A percentile compares a stretch with the other conserved stretches of the same genome.
phyloP scores from a whole-genome alignment of 1,140 invertebrate species.

The Teleopsis dalmanni region DNA sequence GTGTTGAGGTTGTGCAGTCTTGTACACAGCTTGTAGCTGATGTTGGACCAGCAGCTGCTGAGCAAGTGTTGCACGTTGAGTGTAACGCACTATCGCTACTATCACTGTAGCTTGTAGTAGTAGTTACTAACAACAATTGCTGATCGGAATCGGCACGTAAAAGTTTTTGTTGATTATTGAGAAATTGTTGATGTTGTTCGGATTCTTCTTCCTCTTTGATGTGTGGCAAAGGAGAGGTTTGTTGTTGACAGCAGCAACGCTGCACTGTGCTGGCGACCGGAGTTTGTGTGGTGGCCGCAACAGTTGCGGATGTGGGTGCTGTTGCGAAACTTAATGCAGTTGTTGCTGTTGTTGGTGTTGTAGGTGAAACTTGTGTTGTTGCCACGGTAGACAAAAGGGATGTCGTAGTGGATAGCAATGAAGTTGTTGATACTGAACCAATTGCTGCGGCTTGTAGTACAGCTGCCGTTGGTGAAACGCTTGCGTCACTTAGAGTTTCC shows the following conservation, averaged over 20 bases:
- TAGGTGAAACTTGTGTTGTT: slow-evolving; percentile 13
- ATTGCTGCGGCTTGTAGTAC: slow-evolving; percentile 7
- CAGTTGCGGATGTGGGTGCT: slow-evolving; percentile 4
- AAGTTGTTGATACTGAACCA: background rate
- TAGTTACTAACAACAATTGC: slow-evolving; percentile 10
- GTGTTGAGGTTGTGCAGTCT: slow-evolving; percentile 32
- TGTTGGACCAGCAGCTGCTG: slow-evolving; percentile 11
- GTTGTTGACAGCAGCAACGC: slow-evolving; percentile 39
- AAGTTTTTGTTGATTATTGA: slow-evolving; percentile 39
- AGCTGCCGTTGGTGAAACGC: slow-evolving; percentile 33
- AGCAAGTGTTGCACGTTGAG: slow-evolving; percentile 25
- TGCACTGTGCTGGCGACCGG: slow-evolving; percentile 47
- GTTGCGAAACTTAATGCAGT: slow-evolving; percentile 6
- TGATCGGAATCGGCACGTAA: slow-evolving; percentile 44
- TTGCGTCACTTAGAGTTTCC: slow-evolving; percentile 37
- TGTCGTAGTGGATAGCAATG: slow-evolving; percentile 15
- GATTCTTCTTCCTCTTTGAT: slow-evolving; percentile 55
- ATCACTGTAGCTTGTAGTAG: slow-evolving; percentile 19
- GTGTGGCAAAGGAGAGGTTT: slow-evolving; percentile 50
- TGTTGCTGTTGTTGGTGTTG: slow-evolving; percentile 13
- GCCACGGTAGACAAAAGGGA: slow-evolving; percentile 12
- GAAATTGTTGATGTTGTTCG: slow-evolving; percentile 47
- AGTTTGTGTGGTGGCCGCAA: slow-evolving; percentile 7
- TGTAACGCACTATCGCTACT: slow-evolving; percentile 37
- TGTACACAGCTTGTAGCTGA: slow-evolving; percentile 4